A percentile compares a stretch with the other conserved stretches of the same genome.
Evolutionary conservation across 2,888 invertebrate genomes (phyloP).

Genomic region (Nomada lathburiana): DNA sequence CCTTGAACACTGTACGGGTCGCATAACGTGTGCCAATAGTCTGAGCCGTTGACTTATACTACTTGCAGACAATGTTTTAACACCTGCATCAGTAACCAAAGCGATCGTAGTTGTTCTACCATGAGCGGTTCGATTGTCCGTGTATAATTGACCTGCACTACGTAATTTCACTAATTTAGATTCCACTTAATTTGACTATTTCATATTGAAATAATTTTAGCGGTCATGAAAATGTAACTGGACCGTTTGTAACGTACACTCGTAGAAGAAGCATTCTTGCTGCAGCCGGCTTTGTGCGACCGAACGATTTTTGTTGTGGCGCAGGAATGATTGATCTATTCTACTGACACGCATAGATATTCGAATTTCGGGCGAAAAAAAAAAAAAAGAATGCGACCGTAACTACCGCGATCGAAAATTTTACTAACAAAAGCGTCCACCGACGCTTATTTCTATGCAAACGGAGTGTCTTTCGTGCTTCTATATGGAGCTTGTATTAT

Average conservation of each 20-base stretch:
- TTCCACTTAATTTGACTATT: too few relatives aligned
- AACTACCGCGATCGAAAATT: not conserved
- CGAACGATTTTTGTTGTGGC: not conserved
- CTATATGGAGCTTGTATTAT: not conserved
- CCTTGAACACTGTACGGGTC: not conserved
- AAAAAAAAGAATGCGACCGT: not conserved
- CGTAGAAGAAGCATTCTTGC: too few relatives aligned
- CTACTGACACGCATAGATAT: not conserved
- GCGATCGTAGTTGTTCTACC: too few relatives aligned
- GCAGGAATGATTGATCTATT: conserved; percentile 14
- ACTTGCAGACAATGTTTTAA: not conserved
- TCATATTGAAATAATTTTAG: not conserved
- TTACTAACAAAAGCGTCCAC: not conserved
- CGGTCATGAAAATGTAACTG: not conserved
- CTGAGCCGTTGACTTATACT: not conserved
- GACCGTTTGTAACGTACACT: not conserved
- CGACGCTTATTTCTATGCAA: not conserved
- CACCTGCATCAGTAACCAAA: too few relatives aligned
- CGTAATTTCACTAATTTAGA: too few relatives aligned
- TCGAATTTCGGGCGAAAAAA: not conserved
- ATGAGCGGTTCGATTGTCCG: too few relatives aligned
- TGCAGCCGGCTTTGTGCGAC: not conserved
- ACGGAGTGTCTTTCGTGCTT: not conserved
- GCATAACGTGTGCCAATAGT: not conserved
- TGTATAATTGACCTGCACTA: too few relatives aligned